Evolutionary conservation across 2,797 vertebrate genomes (phyloP).

Genomic region (Manis pentadactyla): DNA sequence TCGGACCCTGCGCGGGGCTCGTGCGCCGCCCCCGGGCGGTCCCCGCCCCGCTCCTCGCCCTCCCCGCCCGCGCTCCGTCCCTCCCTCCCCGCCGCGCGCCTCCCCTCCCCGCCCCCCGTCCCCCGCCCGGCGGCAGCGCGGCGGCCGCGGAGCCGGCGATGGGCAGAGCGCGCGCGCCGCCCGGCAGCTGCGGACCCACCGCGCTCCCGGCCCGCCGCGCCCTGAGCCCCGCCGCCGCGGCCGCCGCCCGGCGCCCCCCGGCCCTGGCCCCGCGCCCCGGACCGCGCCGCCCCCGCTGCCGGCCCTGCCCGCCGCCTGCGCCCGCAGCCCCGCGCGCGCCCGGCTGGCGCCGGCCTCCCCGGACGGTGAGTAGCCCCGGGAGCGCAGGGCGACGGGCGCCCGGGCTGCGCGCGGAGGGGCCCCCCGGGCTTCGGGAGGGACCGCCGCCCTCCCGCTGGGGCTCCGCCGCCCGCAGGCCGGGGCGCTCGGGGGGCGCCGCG

Average conservation of each 20-base stretch:
- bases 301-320: conserved; percentile 78
- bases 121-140: conserved; percentile 50
- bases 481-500: not conserved
- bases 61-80: not conserved
- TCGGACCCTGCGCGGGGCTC: not conserved
- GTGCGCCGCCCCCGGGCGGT: not conserved
- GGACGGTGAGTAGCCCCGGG: conserved; percentile 84
- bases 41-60: not conserved
- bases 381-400: not conserved
- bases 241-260: not conserved
- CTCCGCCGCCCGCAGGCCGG: not conserved
- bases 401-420: not conserved
- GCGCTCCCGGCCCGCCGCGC: conserved; percentile 55
- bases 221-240: not conserved
- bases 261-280: conserved; percentile 21
- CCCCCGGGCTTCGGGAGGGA: not conserved
- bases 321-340: conserved; percentile 62
- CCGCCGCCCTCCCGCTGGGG: conserved; percentile 52
- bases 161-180: conserved; percentile 86
- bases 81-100: not conserved
- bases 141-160: conserved; percentile 81
- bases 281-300: conserved; percentile 66
- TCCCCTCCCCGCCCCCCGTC: conserved; percentile 54
- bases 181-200: conserved; percentile 81
- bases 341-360: conserved; percentile 74